Conservation (phyloP, 2,113 vertebrate genomes). For the Pseudopipra pipra region DNA sequence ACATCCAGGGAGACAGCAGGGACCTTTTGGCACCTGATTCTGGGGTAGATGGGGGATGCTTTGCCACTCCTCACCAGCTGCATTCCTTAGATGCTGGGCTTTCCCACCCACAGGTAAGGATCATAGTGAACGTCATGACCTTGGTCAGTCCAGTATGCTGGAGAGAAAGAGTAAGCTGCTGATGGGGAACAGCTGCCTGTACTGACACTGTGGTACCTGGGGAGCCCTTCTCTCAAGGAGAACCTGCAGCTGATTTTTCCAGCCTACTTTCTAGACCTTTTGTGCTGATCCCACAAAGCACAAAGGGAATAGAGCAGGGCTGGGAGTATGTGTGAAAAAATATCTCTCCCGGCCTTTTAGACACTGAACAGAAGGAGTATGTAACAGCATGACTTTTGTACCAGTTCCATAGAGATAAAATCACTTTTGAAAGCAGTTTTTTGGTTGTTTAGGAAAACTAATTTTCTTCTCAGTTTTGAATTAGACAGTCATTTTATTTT, state of each 20-base stretch:
- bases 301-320: conserved; percentile 35
- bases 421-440: not conserved
- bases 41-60: not conserved
- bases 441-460: not conserved
- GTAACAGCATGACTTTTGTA: conserved; percentile 20
- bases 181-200: not conserved
- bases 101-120: not conserved
- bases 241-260: conserved; percentile 27
- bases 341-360: not conserved
- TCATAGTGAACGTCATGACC: not conserved
- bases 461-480: conserved; percentile 20
- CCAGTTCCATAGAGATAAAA: not conserved
- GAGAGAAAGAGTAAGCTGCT: not conserved
- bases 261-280: conserved; percentile 66
- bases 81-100: not conserved
- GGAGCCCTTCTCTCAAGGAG: conserved; percentile 46
- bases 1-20: not conserved
- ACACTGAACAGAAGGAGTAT: not conserved
- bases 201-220: not conserved
- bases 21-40: not conserved
- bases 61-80: not conserved
- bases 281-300: conserved; percentile 49
- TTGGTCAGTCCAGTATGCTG: not conserved
- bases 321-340: conserved; percentile 47
- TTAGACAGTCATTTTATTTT: not conserved